Percentiles rank a stretch among this genome's conserved stretches.
These are phyloP conservation scores for Liparis tanakae DNA, from an alignment of 2,797 vertebrate species.

Conservation along the genomic window DNA sequence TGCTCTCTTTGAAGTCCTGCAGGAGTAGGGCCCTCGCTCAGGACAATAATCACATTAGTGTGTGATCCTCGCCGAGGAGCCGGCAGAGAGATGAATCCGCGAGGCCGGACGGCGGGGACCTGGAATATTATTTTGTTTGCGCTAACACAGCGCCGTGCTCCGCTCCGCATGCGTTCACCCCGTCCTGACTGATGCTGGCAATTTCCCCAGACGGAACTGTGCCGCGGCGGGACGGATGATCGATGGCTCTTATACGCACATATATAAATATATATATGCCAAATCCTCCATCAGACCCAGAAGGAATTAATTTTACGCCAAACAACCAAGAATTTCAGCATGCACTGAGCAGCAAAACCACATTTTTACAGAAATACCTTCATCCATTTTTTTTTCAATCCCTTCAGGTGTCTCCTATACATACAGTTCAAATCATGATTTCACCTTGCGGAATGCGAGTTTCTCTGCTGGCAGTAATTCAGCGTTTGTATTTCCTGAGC, in stretches of 20 bases:
- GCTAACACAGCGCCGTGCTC: conserved; percentile 63
- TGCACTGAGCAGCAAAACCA: conserved; percentile 35
- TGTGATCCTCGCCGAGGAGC: conserved; percentile 75
- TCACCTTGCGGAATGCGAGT: conserved; percentile 47
- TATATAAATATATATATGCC: conserved; percentile 39
- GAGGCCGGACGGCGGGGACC: conserved; percentile 65
- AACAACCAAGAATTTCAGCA: conserved; percentile 54
- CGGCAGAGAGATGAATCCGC: conserved; percentile 77
- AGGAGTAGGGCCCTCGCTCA: conserved; percentile 64
- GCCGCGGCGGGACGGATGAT: conserved; percentile 75
- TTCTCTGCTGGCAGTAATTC: conserved; percentile 40
- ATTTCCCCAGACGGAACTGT: conserved; percentile 77
- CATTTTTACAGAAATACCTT: conserved; percentile 30
- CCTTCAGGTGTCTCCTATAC: conserved; percentile 49
- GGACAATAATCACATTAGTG: conserved; percentile 84
- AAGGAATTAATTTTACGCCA: conserved; percentile 76
- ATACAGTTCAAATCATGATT: conserved; percentile 40
- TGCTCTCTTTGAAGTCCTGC: conserved; percentile 80
- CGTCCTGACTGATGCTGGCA: conserved; percentile 81
- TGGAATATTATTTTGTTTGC: conserved; percentile 77
- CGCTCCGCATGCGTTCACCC: conserved; percentile 67
- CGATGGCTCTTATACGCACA: conserved; percentile 72
- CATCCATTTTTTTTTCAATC: conserved; percentile 14
- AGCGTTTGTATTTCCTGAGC: conserved; percentile 62
- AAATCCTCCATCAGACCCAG: conserved; percentile 71